Conservation (phyloP, 2,797 vertebrate genomes). For the Falco biarmicus region DNA sequence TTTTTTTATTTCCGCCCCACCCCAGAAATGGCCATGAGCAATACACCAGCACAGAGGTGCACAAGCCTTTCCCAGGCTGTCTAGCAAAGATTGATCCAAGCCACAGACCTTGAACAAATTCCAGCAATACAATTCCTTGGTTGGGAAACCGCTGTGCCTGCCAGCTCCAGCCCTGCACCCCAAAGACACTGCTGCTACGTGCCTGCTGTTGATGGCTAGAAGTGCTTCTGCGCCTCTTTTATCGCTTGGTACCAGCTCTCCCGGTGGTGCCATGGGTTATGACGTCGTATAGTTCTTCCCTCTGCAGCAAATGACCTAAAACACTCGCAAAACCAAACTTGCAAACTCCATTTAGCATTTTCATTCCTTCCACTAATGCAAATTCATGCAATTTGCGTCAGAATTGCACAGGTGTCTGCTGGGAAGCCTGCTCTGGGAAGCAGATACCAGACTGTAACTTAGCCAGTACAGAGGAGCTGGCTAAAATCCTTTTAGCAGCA, state of each 20-base stretch:
- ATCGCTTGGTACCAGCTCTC: not conserved
- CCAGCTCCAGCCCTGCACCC: not conserved
- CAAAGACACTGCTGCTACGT: not conserved
- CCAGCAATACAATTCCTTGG: not conserved
- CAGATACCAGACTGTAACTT: not conserved
- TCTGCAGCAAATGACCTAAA: not conserved
- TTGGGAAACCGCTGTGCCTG: not conserved
- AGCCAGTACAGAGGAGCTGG: not conserved
- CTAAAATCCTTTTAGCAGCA: not conserved
- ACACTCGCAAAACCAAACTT: not conserved
- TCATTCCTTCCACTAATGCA: not conserved
- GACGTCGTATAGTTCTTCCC: not conserved
- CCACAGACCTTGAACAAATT: not conserved
- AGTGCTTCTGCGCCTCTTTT: not conserved
- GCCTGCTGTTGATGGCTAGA: not conserved
- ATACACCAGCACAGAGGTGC: fast-evolving
- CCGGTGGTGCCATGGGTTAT: not conserved
- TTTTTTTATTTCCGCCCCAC: too few species aligned
- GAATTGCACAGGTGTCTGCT: not conserved
- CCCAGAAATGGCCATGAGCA: not conserved
- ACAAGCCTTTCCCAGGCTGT: not conserved
- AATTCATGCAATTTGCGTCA: not conserved
- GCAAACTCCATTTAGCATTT: not conserved
- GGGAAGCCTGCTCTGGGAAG: not conserved
- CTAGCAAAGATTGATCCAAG: not conserved